A percentile compares a stretch with the other conserved stretches of the same genome.
Conservation (phyloP, 1,140 invertebrate genomes). For the Anadara kagoshimensis region DNA sequence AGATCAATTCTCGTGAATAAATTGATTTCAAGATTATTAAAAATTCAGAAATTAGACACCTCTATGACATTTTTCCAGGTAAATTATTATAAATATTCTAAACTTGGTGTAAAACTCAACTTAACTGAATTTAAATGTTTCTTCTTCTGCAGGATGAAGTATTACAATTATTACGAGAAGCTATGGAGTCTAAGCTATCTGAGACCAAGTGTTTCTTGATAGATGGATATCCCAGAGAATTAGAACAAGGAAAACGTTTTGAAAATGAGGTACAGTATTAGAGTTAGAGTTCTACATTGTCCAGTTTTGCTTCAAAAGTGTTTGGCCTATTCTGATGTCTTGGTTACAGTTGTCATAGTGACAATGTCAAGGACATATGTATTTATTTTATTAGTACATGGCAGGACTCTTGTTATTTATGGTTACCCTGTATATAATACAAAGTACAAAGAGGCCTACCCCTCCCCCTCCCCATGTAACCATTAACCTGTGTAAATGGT, state of each 20-base stretch:
- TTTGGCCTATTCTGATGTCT: too few relatives aligned
- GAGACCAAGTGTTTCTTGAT: constrained; percentile 83
- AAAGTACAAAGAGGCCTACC: too few relatives aligned
- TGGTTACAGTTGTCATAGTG: background rate
- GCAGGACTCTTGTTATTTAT: background rate
- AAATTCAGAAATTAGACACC: too few relatives aligned
- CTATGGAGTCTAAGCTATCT: constrained; percentile 67
- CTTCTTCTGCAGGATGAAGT: constrained; percentile 68
- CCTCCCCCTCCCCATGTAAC: too few relatives aligned
- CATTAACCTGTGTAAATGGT: too few relatives aligned
- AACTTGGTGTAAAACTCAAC: too few relatives aligned
- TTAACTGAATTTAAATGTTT: too few relatives aligned
- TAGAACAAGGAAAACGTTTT: constrained; percentile 88
- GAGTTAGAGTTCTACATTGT: background rate
- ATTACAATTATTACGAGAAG: constrained; percentile 68
- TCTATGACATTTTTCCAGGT: too few relatives aligned
- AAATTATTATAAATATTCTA: too few relatives aligned
- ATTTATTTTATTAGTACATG: background rate
- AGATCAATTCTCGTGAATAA: too few relatives aligned
- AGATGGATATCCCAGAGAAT: constrained; percentile 91
- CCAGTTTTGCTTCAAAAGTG: background rate
- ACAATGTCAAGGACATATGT: background rate
- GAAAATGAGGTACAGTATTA: constrained; percentile 83
- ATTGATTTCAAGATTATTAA: too few relatives aligned
- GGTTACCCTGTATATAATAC: background rate